phyloP scores from a whole-genome alignment of 2,888 invertebrate species.

The Blera fallax region DNA sequence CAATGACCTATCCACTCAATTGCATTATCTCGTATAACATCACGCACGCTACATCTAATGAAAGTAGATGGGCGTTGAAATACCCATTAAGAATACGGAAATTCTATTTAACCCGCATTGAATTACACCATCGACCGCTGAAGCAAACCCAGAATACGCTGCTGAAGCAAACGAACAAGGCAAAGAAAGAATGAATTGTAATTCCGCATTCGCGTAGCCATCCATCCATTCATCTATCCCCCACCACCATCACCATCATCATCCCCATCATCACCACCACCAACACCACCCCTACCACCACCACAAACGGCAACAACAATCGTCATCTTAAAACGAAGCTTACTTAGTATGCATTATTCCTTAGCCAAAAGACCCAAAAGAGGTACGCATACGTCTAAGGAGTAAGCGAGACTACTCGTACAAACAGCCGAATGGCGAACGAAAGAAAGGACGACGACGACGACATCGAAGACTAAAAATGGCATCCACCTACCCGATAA shows the following conservation, averaged over 20 bases:
- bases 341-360: conserved; percentile 66
- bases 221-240: conserved; percentile 31
- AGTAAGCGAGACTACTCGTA: conserved; percentile 28
- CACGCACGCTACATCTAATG: conserved; percentile 30
- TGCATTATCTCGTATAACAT: conserved; percentile 49
- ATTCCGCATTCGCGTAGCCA: conserved; percentile 45
- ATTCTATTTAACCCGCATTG: conserved; percentile 61
- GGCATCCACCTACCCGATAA: conserved; percentile 72
- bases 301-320: conserved; percentile 2
- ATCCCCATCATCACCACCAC: not conserved
- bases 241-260: not conserved
- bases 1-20: conserved; percentile 41
- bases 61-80: conserved; percentile 57
- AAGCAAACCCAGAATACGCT: not conserved
- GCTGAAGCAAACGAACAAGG: not conserved
- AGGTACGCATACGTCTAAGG: conserved; percentile 4
- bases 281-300: not conserved
- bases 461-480: conserved; percentile 67
- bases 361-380: conserved; percentile 24
- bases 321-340: conserved; percentile 48
- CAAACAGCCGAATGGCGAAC: not conserved
- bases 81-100: conserved; percentile 56
- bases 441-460: not conserved
- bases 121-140: conserved; percentile 6
- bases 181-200: conserved; percentile 26